Evolutionary conservation across 2,797 vertebrate genomes (phyloP).

Genomic region (Anabas testudineus): DNA sequence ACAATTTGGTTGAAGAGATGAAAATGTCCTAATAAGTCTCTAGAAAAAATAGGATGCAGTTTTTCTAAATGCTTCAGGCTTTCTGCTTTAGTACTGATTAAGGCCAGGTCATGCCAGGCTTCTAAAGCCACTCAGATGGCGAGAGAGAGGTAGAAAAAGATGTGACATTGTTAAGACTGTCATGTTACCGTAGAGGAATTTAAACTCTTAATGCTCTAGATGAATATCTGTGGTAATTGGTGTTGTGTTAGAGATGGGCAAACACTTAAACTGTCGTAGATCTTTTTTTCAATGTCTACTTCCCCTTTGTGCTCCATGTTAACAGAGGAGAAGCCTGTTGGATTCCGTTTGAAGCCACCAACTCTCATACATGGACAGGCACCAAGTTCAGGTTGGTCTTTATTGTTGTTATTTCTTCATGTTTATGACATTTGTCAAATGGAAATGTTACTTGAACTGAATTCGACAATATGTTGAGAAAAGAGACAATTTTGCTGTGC

Average conservation of each 20-base stretch:
- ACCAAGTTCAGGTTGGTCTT: conserved; percentile 91
- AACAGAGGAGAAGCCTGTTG: conserved; percentile 95
- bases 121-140: conserved; percentile 50
- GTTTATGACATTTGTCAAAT: too few relatives aligned
- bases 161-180: conserved; percentile 34
- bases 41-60: background rate
- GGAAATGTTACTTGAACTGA: conserved; percentile 8
- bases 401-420: conserved; percentile 1
- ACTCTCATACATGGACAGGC: conserved; percentile 98
- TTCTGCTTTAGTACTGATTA: conserved; percentile 35
- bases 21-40: background rate
- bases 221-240: conserved; percentile 54
- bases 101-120: conserved; percentile 28
- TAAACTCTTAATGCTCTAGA: conserved; percentile 18
- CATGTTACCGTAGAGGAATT: conserved; percentile 19
- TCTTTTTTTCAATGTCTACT: conserved; percentile 38
- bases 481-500: conserved; percentile 61
- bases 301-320: conserved; percentile 47
- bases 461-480: conserved; percentile 35
- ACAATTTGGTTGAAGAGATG: background rate
- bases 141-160: conserved; percentile 43
- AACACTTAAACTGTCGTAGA: conserved; percentile 35
- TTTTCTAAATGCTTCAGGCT: conserved; percentile 22
- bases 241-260: conserved; percentile 45
- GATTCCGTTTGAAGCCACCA: conserved; percentile 97